Percentiles rank a stretch among this genome's conserved stretches.
Conservation (phyloP, 2,888 invertebrate genomes). For the Standfussiana lucernea region DNA sequence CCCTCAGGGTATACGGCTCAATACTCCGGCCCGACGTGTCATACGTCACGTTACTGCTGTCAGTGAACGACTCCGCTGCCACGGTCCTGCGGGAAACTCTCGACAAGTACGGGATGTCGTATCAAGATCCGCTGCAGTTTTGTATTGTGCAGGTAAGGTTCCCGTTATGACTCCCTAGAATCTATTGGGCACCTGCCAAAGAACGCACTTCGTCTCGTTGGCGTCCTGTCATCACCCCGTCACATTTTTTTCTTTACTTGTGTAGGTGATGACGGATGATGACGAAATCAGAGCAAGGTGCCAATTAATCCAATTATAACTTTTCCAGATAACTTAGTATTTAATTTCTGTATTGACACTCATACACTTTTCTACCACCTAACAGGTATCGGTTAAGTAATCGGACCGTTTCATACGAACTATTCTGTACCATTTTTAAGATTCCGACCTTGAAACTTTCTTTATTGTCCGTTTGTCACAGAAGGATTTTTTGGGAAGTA, state of each 20-base stretch:
- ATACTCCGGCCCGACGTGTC: slow-evolving; percentile 99
- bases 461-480: not conserved
- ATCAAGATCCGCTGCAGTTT: slow-evolving; percentile 97
- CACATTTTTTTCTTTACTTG: not conserved
- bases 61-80: slow-evolving; percentile 97
- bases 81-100: slow-evolving; percentile 98
- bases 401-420: not conserved
- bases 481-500: not conserved
- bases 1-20: slow-evolving; percentile 98
- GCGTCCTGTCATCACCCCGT: not conserved
- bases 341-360: not conserved
- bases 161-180: not conserved
- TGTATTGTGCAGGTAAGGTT: slow-evolving; percentile 97
- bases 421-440: not conserved
- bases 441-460: not conserved
- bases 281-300: not conserved
- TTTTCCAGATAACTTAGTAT: not conserved
- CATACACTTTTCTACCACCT: too few relatives aligned
- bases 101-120: slow-evolving; percentile 98
- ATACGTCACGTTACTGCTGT: slow-evolving; percentile 98
- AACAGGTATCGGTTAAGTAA: not conserved
- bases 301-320: slow-evolving; percentile 8
- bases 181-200: not conserved
- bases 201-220: not conserved
- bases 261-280: not conserved